Evolutionary conservation across 2,113 vertebrate species (phyloP).

Genomic region (Plestiodon gilberti): DNA sequence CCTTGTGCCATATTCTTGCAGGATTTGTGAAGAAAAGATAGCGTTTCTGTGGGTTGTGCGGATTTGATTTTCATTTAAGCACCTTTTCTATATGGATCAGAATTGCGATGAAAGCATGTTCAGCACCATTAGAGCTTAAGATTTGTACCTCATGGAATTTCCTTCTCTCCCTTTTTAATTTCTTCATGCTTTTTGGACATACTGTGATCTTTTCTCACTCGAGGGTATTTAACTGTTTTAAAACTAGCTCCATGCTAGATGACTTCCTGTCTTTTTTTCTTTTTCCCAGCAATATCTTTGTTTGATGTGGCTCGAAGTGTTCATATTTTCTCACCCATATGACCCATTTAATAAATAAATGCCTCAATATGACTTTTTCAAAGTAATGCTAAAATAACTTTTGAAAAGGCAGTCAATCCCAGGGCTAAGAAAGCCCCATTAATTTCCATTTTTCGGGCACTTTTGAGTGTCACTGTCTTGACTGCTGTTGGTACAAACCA

Average conservation of each 20-base stretch:
- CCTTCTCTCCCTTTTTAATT: background rate
- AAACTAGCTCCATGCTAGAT: background rate
- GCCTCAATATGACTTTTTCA: background rate
- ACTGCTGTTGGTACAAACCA: background rate
- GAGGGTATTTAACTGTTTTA: background rate
- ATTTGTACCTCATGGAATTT: conserved; percentile 1
- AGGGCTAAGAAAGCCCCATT: background rate
- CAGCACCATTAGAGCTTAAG: background rate
- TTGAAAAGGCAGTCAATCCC: background rate
- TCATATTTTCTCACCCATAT: background rate
- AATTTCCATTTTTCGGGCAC: background rate
- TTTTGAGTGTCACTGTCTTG: background rate
- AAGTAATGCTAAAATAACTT: background rate
- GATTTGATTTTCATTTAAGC: background rate
- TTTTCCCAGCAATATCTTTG: background rate
- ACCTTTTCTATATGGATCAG: background rate
- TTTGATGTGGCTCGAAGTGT: background rate
- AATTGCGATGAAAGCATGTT: background rate
- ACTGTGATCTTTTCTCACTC: background rate
- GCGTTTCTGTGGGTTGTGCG: background rate
- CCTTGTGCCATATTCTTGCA: background rate
- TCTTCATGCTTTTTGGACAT: background rate
- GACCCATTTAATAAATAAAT: conserved; percentile 5
- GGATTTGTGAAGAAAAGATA: conserved; percentile 2
- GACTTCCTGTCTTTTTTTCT: background rate